A percentile compares a stretch with the other conserved stretches of the same genome.
phyloP scores from a whole-genome alignment of 2,113 vertebrate genomes.

The Otus sunia region DNA sequence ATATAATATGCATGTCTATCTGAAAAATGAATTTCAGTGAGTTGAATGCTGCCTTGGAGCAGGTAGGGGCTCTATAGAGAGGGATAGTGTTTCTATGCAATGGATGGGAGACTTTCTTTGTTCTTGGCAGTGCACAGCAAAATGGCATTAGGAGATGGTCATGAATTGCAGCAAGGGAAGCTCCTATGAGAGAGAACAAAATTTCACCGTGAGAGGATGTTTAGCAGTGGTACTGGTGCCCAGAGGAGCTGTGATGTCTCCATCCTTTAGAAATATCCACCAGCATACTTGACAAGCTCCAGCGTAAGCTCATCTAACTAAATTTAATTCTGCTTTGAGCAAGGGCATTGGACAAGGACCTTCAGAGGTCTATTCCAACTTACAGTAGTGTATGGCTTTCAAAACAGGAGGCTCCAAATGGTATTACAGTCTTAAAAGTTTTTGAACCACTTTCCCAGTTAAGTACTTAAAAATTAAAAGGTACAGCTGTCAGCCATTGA shows the following conservation, averaged over 20 bases:
- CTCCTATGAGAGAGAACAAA: not conserved
- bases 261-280: not conserved
- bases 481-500: not conserved
- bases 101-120: not conserved
- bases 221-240: not conserved
- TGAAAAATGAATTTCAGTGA: not conserved
- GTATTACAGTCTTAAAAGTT: not conserved
- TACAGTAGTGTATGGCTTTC: not conserved
- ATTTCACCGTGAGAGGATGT: not conserved
- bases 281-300: not conserved
- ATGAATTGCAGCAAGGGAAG: not conserved
- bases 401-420: not conserved
- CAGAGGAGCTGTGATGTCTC: not conserved
- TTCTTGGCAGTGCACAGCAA: not conserved
- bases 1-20: not conserved
- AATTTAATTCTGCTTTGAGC: not conserved
- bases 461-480: not conserved
- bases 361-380: accelerated
- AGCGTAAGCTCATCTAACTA: not conserved
- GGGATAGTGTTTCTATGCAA: accelerated
- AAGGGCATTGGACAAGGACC: not conserved
- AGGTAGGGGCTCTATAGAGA: not conserved
- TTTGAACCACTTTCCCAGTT: not conserved
- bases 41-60: not conserved
- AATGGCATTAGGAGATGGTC: not conserved